Evolutionary conservation across 2,113 vertebrate genomes (phyloP), one percentile per base, ranked within the genome.

Genomic region (Nesogale talazaci): DNA sequence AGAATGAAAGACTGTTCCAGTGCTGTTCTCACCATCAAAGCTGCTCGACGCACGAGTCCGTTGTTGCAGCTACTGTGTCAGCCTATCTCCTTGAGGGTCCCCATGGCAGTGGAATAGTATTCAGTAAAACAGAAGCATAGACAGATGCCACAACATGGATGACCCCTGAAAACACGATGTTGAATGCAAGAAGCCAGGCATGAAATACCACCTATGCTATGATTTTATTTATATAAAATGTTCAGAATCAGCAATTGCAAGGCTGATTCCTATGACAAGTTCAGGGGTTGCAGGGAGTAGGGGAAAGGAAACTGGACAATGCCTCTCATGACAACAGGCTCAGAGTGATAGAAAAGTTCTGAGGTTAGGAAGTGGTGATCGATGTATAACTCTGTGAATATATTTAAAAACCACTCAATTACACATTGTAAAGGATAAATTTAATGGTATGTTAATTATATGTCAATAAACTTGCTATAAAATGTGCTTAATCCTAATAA

Each of bases 381-480:
- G 46, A 40, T 83, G 20, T 7, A 78, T 22, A 85, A 69, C 34
- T 89, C 46, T 40, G 15, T 75, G 27, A 72, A 46, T 59, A 79
- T 63, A 57, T 74, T 74, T 82, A 89, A 80, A 81, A 86, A 84
- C 31, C 1, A 52, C 42, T 75, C 27, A 85, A 56, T 77, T 72
- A 9, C 36, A 78, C 3, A 75, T 6, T 63, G 80, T 78, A 69
- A 94, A 42, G 65, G 1, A 1, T 78, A 22, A 70, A 74, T 65
- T 77, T 20, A 56, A 78, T 78, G 29, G 25, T 46, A 61, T 25
- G 0, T 90, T 22, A 74, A 69, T 63, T 69, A 17, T 23, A 86
- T 81, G 10, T 88, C 56, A 94, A 77, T 82, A 78, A 92, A 80
- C 15, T 12, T 91, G 7, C 76, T 70, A 87, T 65, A 31, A 80